Evolutionary conservation across 1,140 invertebrate species (phyloP).

Genomic region (Diprion similis): DNA sequence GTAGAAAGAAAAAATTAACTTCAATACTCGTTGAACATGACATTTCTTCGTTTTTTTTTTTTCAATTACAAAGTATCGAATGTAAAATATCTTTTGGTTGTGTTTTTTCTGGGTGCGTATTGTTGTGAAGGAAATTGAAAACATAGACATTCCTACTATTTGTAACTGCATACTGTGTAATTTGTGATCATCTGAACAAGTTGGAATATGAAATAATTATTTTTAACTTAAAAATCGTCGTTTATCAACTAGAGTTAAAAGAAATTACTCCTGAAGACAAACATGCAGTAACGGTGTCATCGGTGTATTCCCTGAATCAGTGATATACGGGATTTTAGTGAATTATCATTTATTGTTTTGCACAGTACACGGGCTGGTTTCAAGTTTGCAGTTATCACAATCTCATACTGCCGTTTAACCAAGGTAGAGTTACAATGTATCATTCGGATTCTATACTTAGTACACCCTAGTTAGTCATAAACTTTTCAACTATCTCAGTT

Average conservation of each 20-base stretch:
- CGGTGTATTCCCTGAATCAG: not conserved
- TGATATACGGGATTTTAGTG: conserved; percentile 6
- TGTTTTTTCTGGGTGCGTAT: not conserved
- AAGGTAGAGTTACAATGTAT: not conserved
- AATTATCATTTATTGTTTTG: conserved; percentile 36
- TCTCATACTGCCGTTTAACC: not conserved
- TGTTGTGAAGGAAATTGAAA: not conserved
- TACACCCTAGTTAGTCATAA: not conserved
- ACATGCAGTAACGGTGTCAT: not conserved
- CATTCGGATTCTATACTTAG: not conserved
- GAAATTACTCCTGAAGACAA: not conserved
- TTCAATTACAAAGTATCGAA: no score
- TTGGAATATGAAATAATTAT: conserved; percentile 34
- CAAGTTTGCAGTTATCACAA: conserved; percentile 46
- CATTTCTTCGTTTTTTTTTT: no score
- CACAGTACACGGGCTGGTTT: conserved; percentile 48
- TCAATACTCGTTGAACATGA: not conserved
- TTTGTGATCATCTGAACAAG: conserved; percentile 5
- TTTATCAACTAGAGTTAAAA: not conserved
- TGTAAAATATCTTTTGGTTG: no score
- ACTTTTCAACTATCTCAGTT: not conserved
- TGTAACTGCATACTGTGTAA: not conserved
- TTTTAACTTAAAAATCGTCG: conserved; percentile 8
- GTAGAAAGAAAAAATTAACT: not conserved
- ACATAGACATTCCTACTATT: not conserved